Percentiles rank a stretch among this genome's conserved stretches.
phyloP scores from a whole-genome alignment of 30 jellyfish, hydroid and myxozoan species.

The Sanderia malayensis region DNA sequence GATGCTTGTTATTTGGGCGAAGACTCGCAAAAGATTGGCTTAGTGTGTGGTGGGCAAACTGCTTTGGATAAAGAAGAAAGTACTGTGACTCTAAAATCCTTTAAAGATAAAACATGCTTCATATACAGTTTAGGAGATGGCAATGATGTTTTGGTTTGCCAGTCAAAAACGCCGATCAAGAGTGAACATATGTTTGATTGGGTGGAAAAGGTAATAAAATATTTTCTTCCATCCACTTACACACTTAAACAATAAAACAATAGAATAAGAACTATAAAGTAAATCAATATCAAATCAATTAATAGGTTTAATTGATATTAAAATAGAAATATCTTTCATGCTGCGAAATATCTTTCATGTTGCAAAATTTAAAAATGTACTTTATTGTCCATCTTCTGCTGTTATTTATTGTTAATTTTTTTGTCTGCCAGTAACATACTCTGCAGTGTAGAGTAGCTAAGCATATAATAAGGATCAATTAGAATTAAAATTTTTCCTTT shows the following conservation, averaged over 20 bases:
- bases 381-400: not conserved
- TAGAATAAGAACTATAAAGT: too few species aligned
- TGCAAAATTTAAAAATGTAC: not conserved
- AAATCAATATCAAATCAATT: too few species aligned
- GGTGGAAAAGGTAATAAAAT: constrained; percentile 42
- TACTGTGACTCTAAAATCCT: constrained; percentile 26
- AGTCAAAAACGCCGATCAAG: constrained; percentile 29
- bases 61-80: constrained; percentile 3
- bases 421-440: not conserved
- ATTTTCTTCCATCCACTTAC: not conserved
- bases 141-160: constrained; percentile 28
- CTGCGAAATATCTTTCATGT: not conserved
- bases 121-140: constrained; percentile 13
- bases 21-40: constrained; percentile 16
- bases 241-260: not conserved
- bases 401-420: not conserved
- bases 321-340: too few species aligned
- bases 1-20: constrained; percentile 32
- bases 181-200: constrained; percentile 21
- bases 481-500: too few species aligned
- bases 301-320: too few species aligned
- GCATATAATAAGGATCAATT: too few species aligned
- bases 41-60: constrained; percentile 34
- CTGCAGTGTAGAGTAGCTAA: too few species aligned
- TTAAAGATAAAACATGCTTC: constrained; percentile 48